Conservation (phyloP, 1,140 invertebrate genomes). For the Brachionus rubens region DNA sequence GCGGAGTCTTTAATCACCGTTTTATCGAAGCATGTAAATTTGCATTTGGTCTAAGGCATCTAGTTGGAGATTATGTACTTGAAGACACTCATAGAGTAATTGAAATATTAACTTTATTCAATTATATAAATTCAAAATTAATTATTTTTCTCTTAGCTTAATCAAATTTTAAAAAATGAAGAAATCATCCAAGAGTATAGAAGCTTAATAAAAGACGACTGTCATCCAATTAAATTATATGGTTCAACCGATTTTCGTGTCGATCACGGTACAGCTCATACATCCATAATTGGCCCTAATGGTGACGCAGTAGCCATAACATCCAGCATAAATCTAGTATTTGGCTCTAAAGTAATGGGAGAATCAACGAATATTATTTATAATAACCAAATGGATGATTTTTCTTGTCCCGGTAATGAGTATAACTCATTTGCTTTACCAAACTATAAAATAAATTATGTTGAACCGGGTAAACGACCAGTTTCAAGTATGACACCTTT, state of each 20-base stretch:
- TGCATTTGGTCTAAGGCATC: slow-evolving; percentile 76
- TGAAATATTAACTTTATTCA: slow-evolving; percentile 49
- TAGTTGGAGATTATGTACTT: slow-evolving; percentile 72
- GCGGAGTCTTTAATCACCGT: slow-evolving; percentile 70
- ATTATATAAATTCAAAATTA: not conserved
- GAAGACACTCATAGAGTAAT: slow-evolving; percentile 20
- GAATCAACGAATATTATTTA: slow-evolving; percentile 80
- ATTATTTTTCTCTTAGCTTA: not conserved
- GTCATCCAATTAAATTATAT: slow-evolving; percentile 47
- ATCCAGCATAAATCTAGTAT: slow-evolving; percentile 80
- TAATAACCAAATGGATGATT: slow-evolving; percentile 94
- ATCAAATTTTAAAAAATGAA: slow-evolving; percentile 24
- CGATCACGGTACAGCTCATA: slow-evolving; percentile 67
- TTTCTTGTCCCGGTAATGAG: slow-evolving; percentile 71
- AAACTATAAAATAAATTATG: slow-evolving; percentile 73
- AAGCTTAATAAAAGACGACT: slow-evolving; percentile 49
- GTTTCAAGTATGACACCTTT: slow-evolving; percentile 86
- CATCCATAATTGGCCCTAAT: slow-evolving; percentile 76
- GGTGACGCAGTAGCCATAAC: slow-evolving; percentile 90
- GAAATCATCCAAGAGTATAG: slow-evolving; percentile 52
- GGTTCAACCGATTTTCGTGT: slow-evolving; percentile 3
- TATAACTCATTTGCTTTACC: slow-evolving; percentile 74
- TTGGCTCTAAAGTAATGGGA: slow-evolving; percentile 59
- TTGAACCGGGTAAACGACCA: slow-evolving; percentile 75
- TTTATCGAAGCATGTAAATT: slow-evolving; percentile 88